phyloP scores from a whole-genome alignment of 2,888 invertebrate species.

The Drosophila paracracens region DNA sequence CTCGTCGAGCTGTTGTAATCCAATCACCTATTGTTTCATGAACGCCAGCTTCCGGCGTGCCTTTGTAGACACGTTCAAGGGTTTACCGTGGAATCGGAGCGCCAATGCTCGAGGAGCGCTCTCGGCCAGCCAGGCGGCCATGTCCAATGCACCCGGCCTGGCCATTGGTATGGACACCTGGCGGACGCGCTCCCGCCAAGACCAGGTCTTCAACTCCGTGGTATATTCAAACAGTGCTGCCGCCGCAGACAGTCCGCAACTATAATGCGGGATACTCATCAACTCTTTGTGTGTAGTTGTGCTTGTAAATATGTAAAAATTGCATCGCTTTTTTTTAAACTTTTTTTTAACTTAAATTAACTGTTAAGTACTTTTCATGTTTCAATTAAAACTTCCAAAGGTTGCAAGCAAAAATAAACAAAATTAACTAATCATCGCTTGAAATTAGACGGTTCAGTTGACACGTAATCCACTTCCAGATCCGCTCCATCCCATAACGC shows the following conservation, averaged over 20 bases:
- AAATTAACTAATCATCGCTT: conserved; percentile 12
- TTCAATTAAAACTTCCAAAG: conserved; percentile 62
- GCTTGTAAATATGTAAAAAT: conserved; percentile 57
- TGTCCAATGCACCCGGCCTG: conserved; percentile 29
- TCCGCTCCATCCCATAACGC: background rate
- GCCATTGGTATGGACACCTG: conserved; percentile 51
- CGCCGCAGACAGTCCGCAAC: conserved; percentile 59
- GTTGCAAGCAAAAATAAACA: conserved; percentile 53
- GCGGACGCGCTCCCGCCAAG: conserved; percentile 62
- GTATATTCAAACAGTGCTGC: conserved; percentile 56
- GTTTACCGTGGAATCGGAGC: conserved; percentile 65
- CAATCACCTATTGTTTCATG: conserved; percentile 97
- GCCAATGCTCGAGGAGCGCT: conserved; percentile 26
- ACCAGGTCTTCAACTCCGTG: conserved; percentile 55
- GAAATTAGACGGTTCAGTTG: background rate
- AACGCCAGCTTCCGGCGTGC: conserved; percentile 94
- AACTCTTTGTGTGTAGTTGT: background rate
- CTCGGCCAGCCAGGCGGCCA: conserved; percentile 56
- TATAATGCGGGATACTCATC: conserved; percentile 25
- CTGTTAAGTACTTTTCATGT: conserved; percentile 52
- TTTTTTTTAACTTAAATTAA: conserved; percentile 35
- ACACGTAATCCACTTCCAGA: background rate
- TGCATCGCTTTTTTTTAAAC: conserved; percentile 28
- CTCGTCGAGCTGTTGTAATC: conserved; percentile 94
- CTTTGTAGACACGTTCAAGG: conserved; percentile 90